phyloP scores from a whole-genome alignment of 2,797 vertebrate genomes.

The Gephyroberyx darwinii region DNA sequence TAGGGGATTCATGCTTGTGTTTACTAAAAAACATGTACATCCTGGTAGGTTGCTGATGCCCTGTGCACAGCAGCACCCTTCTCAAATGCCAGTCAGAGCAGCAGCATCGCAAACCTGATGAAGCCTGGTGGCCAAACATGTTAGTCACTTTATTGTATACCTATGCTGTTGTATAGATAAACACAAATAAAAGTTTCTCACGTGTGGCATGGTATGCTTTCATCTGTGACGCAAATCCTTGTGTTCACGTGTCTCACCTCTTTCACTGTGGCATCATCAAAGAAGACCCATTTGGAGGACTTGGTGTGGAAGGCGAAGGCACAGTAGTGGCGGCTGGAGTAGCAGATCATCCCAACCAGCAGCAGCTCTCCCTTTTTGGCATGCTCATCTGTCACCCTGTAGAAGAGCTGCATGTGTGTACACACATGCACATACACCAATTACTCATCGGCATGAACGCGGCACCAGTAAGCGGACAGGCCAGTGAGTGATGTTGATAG shows the following conservation, averaged over 20 bases:
- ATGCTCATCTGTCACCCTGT: conserved; percentile 94
- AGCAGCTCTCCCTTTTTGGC: conserved; percentile 92
- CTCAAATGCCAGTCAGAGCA: not conserved
- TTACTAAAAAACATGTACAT: not conserved
- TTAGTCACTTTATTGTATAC: not conserved
- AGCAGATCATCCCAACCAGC: conserved; percentile 97
- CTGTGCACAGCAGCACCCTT: not conserved
- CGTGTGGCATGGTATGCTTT: not conserved
- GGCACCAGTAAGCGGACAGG: conserved; percentile 34
- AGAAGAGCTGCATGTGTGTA: conserved; percentile 87
- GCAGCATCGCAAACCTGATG: not conserved
- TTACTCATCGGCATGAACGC: conserved; percentile 35
- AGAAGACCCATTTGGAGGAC: conserved; percentile 96
- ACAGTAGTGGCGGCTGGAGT: conserved; percentile 95
- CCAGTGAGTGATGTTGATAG: conserved; percentile 48
- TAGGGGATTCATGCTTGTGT: not conserved
- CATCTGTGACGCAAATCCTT: not conserved
- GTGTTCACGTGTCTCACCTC: conserved; percentile 82
- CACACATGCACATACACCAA: conserved; percentile 5
- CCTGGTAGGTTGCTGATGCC: not conserved
- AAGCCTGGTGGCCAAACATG: not conserved
- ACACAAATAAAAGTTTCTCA: not conserved
- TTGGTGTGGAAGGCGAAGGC: conserved; percentile 97
- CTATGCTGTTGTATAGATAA: not conserved
- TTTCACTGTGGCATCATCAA: conserved; percentile 98